Evolutionary conservation across 2,797 vertebrate genomes (phyloP).

Genomic region (Vipera latastei): DNA sequence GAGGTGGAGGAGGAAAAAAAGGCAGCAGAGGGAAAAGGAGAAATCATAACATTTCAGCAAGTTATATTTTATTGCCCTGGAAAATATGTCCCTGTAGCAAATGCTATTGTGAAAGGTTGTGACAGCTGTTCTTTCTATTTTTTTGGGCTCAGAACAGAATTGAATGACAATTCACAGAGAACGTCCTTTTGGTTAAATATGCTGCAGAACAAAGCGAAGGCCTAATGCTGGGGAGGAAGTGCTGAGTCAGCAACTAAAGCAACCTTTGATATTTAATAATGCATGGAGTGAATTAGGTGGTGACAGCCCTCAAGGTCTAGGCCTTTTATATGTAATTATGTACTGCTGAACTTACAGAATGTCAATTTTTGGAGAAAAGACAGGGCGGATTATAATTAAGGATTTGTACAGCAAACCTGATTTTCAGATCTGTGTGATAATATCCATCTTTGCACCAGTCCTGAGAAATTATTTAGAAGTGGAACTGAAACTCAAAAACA

Average conservation of each 20-base stretch:
- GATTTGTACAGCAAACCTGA: background rate
- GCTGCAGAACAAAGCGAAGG: background rate
- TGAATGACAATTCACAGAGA: constrained; percentile 26
- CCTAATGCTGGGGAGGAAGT: background rate
- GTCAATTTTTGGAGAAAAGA: constrained; percentile 7
- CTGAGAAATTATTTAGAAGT: background rate
- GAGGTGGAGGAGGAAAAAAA: constrained; percentile 39
- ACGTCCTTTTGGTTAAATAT: background rate
- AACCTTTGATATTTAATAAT: constrained; percentile 20
- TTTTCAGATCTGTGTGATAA: background rate
- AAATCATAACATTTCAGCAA: constrained; percentile 61
- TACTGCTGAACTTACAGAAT: constrained; percentile 24
- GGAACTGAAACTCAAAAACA: background rate
- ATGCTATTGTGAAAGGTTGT: constrained; percentile 47
- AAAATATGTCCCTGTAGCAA: constrained; percentile 62
- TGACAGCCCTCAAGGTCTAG: background rate
- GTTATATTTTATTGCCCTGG: constrained; percentile 52
- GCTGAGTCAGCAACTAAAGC: constrained; percentile 11
- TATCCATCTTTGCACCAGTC: background rate
- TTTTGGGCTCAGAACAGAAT: constrained; percentile 9
- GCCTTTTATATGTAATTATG: constrained; percentile 18
- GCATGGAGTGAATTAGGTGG: background rate
- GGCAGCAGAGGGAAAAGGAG: constrained; percentile 48
- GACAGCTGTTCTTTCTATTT: constrained; percentile 45
- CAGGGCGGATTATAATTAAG: constrained; percentile 10